Conservation (phyloP, 2,888 invertebrate genomes). For the Parthenolecanium corni region DNA sequence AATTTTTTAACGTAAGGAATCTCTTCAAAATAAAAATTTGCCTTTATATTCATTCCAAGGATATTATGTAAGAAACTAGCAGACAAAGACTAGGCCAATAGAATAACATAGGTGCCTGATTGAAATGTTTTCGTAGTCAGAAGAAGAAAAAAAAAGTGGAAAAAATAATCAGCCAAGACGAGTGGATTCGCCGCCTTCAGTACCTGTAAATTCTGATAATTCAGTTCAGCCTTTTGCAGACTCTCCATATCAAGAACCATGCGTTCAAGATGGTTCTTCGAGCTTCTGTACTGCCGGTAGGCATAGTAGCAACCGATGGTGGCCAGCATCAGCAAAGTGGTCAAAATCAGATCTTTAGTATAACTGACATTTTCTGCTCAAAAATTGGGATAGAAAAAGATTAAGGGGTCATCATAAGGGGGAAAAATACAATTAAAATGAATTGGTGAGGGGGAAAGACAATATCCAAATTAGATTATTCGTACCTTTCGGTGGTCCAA, state of each 20-base stretch:
- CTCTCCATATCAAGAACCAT: constrained; percentile 94
- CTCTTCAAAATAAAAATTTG: too few species aligned
- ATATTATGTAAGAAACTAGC: too few species aligned
- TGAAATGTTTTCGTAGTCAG: too few species aligned
- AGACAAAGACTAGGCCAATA: too few species aligned
- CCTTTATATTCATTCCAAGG: too few species aligned
- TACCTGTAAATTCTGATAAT: constrained; percentile 68
- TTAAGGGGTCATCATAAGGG: background rate
- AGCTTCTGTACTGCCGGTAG: constrained; percentile 77
- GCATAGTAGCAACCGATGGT: constrained; percentile 85
- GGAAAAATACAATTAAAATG: background rate
- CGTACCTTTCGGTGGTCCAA: constrained; percentile 95
- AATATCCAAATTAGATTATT: background rate
- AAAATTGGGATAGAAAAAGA: constrained; percentile 15
- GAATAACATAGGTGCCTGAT: too few species aligned
- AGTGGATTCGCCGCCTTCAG: too few species aligned
- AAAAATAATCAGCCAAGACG: too few species aligned
- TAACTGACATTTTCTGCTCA: constrained; percentile 58
- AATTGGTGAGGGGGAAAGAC: background rate
- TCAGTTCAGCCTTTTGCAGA: constrained; percentile 76
- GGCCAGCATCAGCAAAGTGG: constrained; percentile 69
- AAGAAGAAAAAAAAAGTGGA: too few species aligned
- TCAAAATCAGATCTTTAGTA: constrained; percentile 81
- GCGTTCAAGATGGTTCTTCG: constrained; percentile 69
- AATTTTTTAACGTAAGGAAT: too few species aligned